phyloP scores from a whole-genome alignment of 2,113 vertebrate genomes.

The Festucalex cinctus region DNA sequence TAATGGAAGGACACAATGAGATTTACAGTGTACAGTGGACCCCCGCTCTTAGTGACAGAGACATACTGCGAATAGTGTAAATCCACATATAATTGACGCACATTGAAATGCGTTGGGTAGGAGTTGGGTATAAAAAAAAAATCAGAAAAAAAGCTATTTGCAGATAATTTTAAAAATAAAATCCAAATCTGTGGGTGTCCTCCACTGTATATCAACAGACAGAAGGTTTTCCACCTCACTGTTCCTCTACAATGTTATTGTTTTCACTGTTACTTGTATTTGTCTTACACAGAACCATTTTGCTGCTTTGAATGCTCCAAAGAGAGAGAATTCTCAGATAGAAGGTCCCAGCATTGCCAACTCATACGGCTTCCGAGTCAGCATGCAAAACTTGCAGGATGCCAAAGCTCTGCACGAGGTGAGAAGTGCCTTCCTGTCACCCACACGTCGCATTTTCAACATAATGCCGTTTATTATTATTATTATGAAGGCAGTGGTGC shows the following conservation, averaged over 20 bases:
- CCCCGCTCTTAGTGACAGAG: too few relatives aligned
- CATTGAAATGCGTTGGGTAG: too few relatives aligned
- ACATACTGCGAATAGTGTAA: too few relatives aligned
- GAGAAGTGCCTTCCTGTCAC: constrained; percentile 20
- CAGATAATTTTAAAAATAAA: too few relatives aligned
- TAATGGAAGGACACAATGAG: background rate
- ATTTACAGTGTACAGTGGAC: background rate
- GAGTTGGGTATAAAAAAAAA: too few relatives aligned
- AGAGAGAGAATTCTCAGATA: constrained; percentile 89
- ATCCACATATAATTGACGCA: too few relatives aligned
- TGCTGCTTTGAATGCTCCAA: constrained; percentile 77
- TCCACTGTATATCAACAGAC: background rate
- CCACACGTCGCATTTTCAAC: background rate
- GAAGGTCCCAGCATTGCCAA: constrained; percentile 94
- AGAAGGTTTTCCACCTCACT: background rate
- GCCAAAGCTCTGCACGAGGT: constrained; percentile 98
- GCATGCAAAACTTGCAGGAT: constrained; percentile 92
- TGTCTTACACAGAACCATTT: constrained; percentile 83
- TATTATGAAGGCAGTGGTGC: too few relatives aligned
- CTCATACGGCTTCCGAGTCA: constrained; percentile 95
- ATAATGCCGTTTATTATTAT: background rate
- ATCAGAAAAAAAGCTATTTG: too few relatives aligned
- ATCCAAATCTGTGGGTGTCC: too few relatives aligned
- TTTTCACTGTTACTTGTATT: background rate
- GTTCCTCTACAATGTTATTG: too few relatives aligned